Evolutionary conservation across 2,113 vertebrate species (phyloP).

Genomic region (Cyphomyrus plagiostoma): DNA sequence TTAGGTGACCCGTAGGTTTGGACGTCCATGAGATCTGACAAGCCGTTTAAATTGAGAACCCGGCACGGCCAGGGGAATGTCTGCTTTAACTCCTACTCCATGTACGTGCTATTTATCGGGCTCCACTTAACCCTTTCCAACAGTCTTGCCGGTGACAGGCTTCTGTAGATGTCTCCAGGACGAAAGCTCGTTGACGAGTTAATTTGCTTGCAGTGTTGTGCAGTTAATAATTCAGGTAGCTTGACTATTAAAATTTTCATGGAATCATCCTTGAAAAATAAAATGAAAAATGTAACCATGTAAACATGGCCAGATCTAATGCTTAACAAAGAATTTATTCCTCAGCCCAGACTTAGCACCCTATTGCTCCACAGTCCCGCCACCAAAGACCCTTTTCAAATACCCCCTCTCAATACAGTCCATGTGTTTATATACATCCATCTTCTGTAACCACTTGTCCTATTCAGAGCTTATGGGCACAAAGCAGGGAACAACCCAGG

Average conservation of each 20-base stretch:
- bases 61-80: not conserved
- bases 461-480: not conserved
- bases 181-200: not conserved
- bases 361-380: not conserved
- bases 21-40: not conserved
- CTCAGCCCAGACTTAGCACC: not conserved
- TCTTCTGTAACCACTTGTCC: not conserved
- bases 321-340: not conserved
- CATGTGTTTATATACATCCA: not conserved
- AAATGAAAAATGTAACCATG: not conserved
- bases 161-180: not conserved
- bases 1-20: not conserved
- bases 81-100: not conserved
- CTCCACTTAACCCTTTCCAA: not conserved
- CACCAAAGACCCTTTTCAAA: not conserved
- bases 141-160: not conserved
- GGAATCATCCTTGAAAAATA: not conserved
- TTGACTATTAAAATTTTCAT: not conserved
- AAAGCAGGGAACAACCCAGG: not conserved
- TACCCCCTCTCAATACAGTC: not conserved
- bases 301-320: not conserved
- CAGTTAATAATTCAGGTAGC: not conserved
- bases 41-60: not conserved
- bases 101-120: not conserved
- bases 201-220: not conserved